These are phyloP conservation scores for Ips nitidus DNA, from an alignment of 1,140 invertebrate genomes.

Conservation along the genomic window DNA sequence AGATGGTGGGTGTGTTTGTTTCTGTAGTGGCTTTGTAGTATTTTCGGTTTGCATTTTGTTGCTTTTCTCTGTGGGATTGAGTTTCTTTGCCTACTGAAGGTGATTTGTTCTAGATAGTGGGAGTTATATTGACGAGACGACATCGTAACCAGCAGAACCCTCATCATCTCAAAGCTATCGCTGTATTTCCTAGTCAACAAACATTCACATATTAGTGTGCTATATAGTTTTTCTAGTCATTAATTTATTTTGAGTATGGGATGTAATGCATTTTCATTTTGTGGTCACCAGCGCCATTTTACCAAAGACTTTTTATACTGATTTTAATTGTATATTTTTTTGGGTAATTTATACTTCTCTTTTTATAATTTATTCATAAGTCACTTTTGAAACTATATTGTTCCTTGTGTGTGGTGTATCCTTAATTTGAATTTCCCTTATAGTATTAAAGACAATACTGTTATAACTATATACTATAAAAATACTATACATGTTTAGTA, in stretches of 20 bases:
- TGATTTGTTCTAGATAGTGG: slow-evolving; percentile 62
- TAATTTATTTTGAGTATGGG: slow-evolving; percentile 11
- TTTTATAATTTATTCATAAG: no score
- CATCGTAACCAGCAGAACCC: slow-evolving; percentile 76
- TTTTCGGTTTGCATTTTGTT: not conserved
- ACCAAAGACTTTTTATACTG: slow-evolving; percentile 26
- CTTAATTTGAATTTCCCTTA: no score
- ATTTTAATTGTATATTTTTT: not conserved
- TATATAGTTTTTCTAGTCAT: slow-evolving; percentile 39
- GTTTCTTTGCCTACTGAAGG: not conserved
- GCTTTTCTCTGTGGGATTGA: not conserved
- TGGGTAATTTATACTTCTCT: no score
- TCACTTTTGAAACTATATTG: no score
- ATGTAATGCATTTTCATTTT: slow-evolving; percentile 4
- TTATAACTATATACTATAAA: no score
- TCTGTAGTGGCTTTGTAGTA: slow-evolving; percentile 1
- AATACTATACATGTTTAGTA: no score
- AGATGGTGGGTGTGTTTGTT: slow-evolving; percentile 50
- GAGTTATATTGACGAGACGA: slow-evolving; percentile 70
- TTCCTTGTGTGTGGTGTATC: no score
- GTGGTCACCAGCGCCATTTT: slow-evolving; percentile 17
- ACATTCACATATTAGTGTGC: slow-evolving; percentile 57
- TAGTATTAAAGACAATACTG: no score
- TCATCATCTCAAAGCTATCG: slow-evolving; percentile 62
- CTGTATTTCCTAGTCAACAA: slow-evolving; percentile 65